Evolutionary conservation across 30 jellyfish, hydroid and myxozoan genomes (phyloP).

Genomic region (Nemopilema nomurai): DNA sequence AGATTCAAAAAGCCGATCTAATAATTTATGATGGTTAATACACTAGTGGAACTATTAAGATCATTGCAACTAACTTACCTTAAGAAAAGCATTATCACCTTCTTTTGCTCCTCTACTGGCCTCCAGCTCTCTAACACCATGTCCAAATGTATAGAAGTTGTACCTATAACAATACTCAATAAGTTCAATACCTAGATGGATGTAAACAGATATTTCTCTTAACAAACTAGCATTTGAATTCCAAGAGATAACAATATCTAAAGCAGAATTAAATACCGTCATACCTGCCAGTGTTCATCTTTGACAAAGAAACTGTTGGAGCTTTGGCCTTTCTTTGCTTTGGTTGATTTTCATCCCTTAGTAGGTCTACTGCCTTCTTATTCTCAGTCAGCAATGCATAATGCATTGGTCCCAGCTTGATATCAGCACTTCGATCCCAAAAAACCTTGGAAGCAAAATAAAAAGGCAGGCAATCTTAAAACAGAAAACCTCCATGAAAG

Average conservation of each 20-base stretch:
- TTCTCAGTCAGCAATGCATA: conserved; percentile 55
- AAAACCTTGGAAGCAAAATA: conserved; percentile 9
- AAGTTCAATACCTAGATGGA: no score
- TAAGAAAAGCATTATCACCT: conserved; percentile 49
- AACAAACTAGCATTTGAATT: no score
- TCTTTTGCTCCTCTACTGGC: conserved; percentile 66
- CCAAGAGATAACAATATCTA: no score
- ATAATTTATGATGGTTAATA: no score
- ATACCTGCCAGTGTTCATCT: conserved; percentile 55
- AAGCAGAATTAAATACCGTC: not conserved
- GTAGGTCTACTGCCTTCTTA: conserved; percentile 31
- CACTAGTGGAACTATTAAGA: no score
- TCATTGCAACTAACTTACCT: conserved; percentile 14
- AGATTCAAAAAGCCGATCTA: no score
- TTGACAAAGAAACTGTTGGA: conserved; percentile 8
- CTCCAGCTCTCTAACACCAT: conserved; percentile 35
- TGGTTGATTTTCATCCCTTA: conserved; percentile 14
- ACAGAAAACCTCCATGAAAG: no score
- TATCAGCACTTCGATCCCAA: conserved; percentile 62
- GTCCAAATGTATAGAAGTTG: conserved; percentile 65
- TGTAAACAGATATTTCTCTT: no score
- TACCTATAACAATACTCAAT: conserved; percentile 44
- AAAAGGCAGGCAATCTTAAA: no score
- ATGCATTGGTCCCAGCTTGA: conserved; percentile 48
- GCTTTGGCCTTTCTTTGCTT: conserved; percentile 34